A percentile compares a stretch with the other conserved stretches of the same genome.
Evolutionary conservation across 2,888 invertebrate genomes (phyloP).

Genomic region (Agrilus mali): DNA sequence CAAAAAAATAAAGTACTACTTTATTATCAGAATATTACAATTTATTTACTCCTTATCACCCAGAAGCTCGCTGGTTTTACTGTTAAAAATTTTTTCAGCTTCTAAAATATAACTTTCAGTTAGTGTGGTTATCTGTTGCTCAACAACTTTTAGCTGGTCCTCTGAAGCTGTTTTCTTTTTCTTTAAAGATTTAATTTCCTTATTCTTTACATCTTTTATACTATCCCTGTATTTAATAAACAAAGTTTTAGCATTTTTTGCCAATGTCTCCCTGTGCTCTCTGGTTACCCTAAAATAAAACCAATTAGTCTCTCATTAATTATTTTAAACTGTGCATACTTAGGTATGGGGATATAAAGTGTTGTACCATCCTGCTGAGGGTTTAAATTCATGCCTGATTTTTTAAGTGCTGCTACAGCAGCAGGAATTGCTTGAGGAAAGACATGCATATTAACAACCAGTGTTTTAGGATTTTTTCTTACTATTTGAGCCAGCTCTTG

Average conservation of each 20-base stretch:
- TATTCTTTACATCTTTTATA: conserved; percentile 64
- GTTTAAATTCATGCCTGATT: conserved; percentile 82
- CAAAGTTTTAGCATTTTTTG: conserved; percentile 75
- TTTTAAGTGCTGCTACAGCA: conserved; percentile 59
- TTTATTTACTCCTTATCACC: conserved; percentile 34
- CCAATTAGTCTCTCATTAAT: conserved; percentile 4
- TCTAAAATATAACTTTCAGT: conserved; percentile 53
- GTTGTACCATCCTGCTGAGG: conserved; percentile 92
- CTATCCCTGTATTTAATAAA: conserved; percentile 67
- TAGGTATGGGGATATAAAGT: conserved; percentile 77
- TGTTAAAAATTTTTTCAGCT: conserved; percentile 50
- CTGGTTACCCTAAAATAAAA: conserved; percentile 55
- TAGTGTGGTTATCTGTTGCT: conserved; percentile 56
- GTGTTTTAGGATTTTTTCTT: conserved; percentile 74
- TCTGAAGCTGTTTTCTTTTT: conserved; percentile 55
- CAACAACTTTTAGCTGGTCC: conserved; percentile 54
- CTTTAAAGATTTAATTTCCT: conserved; percentile 56
- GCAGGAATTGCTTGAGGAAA: conserved; percentile 80
- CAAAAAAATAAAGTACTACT: neutral
- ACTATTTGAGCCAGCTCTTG: conserved; percentile 83
- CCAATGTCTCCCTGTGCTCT: conserved; percentile 79
- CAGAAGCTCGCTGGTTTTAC: conserved; percentile 66
- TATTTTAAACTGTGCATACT: conserved; percentile 39
- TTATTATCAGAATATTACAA: neutral
- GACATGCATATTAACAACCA: conserved; percentile 70